Conservation (phyloP, 2,113 vertebrate genomes). For the Tenebrosternarchus preto region DNA sequence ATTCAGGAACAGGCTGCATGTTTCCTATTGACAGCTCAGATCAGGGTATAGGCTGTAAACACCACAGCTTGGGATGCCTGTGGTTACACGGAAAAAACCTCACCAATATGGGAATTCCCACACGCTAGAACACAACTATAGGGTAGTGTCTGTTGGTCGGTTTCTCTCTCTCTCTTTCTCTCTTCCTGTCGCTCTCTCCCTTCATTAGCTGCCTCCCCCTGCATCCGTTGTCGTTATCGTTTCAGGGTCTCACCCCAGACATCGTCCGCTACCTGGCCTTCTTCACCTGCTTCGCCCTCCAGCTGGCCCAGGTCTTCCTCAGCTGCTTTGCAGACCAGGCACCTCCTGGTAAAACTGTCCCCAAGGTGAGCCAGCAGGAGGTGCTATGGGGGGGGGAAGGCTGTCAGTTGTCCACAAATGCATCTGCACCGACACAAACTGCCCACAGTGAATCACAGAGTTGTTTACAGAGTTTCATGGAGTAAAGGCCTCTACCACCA, state of each 20-base stretch:
- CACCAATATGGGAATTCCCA: constrained; percentile 43
- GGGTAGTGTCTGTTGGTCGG: constrained; percentile 1
- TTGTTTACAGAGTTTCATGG: constrained; percentile 36
- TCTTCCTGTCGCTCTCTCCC: not conserved
- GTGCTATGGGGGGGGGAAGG: constrained; percentile 51
- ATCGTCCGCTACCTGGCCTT: constrained; percentile 78
- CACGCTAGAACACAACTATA: constrained; percentile 21
- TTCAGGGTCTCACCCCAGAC: constrained; percentile 78
- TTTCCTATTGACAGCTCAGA: constrained; percentile 25
- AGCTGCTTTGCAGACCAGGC: constrained; percentile 84
- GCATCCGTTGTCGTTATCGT: constrained; percentile 44
- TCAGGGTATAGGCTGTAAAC: constrained; percentile 20
- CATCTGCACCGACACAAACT: constrained; percentile 10
- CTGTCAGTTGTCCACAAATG: constrained; percentile 9
- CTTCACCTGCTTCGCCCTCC: constrained; percentile 79
- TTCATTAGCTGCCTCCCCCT: not conserved
- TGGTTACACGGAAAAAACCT: constrained; percentile 14
- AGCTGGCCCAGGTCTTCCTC: constrained; percentile 80
- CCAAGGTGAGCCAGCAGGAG: constrained; percentile 71
- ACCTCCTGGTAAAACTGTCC: constrained; percentile 74
- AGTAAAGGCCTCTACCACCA: constrained; percentile 2
- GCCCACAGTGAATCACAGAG: constrained; percentile 50
- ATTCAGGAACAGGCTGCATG: too few relatives aligned
- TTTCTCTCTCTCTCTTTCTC: not conserved
- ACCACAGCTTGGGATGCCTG: constrained; percentile 34